Percentiles rank a stretch among this genome's conserved stretches.
Conservation (phyloP, 2,113 vertebrate species). For the Paramisgurnus dabryanus region DNA sequence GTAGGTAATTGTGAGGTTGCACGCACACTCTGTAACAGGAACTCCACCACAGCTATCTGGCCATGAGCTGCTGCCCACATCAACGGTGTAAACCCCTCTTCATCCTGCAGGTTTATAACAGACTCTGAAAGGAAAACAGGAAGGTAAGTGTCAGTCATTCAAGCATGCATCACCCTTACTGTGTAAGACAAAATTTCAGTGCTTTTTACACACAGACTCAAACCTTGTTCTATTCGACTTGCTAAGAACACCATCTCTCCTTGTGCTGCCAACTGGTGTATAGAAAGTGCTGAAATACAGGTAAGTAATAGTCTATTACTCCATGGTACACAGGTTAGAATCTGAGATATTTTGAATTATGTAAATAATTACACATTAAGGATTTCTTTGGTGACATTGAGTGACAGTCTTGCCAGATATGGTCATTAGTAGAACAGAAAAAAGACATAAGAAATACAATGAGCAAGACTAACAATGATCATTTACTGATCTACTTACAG, state of each 20-base stretch:
- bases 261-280: conserved; percentile 96
- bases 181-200: no score
- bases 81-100: conserved; percentile 96
- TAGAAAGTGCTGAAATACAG: conserved; percentile 83
- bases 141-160: not conserved
- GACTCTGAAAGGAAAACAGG: conserved; percentile 75
- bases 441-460: not conserved
- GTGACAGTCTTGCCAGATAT: not conserved
- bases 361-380: no score
- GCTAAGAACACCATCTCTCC: conserved; percentile 97
- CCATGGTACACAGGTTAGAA: no score
- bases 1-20: not conserved
- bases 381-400: not conserved
- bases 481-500: conserved; percentile 77
- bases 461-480: not conserved
- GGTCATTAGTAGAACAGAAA: not conserved
- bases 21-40: conserved; percentile 95
- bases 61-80: conserved; percentile 99
- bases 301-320: no score
- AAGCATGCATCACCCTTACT: no score
- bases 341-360: no score
- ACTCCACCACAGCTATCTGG: conserved; percentile 97
- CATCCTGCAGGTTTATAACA: conserved; percentile 94
- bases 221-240: conserved; percentile 96
- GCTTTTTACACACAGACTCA: conserved; percentile 16